These are phyloP conservation scores for Dynastes grantii DNA, from an alignment of 2,888 invertebrate genomes.

Conservation along the genomic window DNA sequence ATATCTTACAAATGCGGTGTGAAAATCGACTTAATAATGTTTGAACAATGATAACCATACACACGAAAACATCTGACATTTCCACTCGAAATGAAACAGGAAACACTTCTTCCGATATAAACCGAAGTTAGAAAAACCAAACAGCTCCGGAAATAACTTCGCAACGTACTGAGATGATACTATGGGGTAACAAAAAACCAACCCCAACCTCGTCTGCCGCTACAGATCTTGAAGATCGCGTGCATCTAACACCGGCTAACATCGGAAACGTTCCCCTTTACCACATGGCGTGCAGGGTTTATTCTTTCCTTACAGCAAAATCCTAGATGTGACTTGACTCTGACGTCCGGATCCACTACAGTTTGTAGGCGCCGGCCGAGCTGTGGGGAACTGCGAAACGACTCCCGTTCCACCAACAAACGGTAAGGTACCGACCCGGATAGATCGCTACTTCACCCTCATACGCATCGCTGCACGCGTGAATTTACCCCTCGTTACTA, in stretches of 20 bases:
- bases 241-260: not conserved
- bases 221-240: not conserved
- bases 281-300: not conserved
- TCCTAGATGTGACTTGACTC: slow-evolving; percentile 19
- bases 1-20: too few relatives aligned
- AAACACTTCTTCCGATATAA: not conserved
- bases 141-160: slow-evolving; percentile 17
- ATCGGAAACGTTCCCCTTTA: not conserved
- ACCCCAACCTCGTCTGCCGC: not conserved
- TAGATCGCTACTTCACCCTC: slow-evolving; percentile 36
- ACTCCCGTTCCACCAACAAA: not conserved
- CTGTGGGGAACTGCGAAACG: not conserved
- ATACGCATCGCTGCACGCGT: slow-evolving; percentile 30
- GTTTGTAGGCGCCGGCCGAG: not conserved
- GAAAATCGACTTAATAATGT: too few relatives aligned
- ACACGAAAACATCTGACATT: too few relatives aligned
- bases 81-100: not conserved
- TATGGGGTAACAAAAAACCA: not conserved
- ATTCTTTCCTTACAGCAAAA: slow-evolving; percentile 1
- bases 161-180: not conserved
- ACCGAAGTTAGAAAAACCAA: not conserved
- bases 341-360: not conserved
- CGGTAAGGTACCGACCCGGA: not conserved
- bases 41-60: too few relatives aligned
- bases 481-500: slow-evolving; percentile 19